Percentiles rank a stretch among this genome's conserved stretches.
Evolutionary conservation across 2,888 invertebrate species (phyloP).

Genomic region (Hanleya hanleyi): DNA sequence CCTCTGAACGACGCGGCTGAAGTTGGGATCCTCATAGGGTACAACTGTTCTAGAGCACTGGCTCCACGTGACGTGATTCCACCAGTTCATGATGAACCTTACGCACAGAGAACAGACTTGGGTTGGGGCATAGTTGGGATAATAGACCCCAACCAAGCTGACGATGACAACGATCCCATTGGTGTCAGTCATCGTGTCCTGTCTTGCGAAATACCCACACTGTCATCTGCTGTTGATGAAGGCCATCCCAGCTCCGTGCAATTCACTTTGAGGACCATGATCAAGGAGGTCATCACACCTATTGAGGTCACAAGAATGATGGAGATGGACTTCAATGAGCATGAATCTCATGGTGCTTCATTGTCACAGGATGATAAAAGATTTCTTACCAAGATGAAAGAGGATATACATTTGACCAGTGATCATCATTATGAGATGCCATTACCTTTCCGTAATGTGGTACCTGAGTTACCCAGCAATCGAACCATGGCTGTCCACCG

Average conservation of each 20-base stretch:
- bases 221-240: too few relatives aligned
- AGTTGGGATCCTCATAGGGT: too few relatives aligned
- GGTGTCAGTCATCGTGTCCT: constrained; percentile 5
- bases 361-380: neutral
- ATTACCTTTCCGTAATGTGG: constrained; percentile 12
- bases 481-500: too few relatives aligned
- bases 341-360: neutral
- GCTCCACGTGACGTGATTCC: too few relatives aligned
- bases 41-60: too few relatives aligned
- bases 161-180: neutral
- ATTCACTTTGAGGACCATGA: neutral
- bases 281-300: neutral
- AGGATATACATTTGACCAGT: neutral
- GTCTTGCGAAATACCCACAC: neutral
- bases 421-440: constrained; percentile 27
- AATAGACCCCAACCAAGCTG: constrained; percentile 22
- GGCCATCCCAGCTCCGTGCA: neutral
- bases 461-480: neutral
- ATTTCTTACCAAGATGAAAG: constrained; percentile 5
- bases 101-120: constrained; percentile 17
- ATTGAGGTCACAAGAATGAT: constrained; percentile 9
- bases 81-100: too few relatives aligned
- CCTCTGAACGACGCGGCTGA: too few relatives aligned
- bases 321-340: constrained; percentile 18
- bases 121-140: too few relatives aligned